These are phyloP conservation scores for Lithobates pipiens DNA, from an alignment of 2,797 vertebrate genomes.

Conservation along the genomic window DNA sequence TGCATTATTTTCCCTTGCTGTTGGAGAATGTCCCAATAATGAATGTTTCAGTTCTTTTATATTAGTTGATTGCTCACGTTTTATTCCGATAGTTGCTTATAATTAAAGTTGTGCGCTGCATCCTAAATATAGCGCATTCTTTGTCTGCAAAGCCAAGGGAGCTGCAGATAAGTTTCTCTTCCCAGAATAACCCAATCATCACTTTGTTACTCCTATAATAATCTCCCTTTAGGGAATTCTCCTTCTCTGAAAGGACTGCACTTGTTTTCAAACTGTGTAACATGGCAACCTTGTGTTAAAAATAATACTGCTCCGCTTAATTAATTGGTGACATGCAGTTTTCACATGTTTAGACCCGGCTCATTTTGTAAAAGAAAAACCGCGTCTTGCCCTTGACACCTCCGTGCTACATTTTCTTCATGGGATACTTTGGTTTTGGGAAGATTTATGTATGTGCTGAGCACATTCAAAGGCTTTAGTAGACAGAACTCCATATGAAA, in stretches of 20 bases:
- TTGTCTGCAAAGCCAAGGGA: slow-evolving; percentile 34
- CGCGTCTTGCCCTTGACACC: neutral
- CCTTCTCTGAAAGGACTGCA: neutral
- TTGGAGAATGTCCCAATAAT: slow-evolving; percentile 18
- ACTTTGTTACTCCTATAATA: slow-evolving; percentile 21
- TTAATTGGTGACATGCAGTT: neutral
- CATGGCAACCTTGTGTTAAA: slow-evolving; percentile 6
- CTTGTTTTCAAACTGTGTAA: slow-evolving; percentile 15
- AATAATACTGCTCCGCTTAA: neutral
- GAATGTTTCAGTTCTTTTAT: slow-evolving; percentile 53
- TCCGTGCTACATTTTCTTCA: neutral
- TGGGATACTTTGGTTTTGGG: neutral
- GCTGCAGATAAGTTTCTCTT: slow-evolving; percentile 38
- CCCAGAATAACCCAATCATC: slow-evolving; percentile 47
- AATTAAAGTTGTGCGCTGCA: slow-evolving; percentile 54
- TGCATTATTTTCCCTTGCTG: slow-evolving; percentile 32
- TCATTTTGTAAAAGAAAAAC: neutral
- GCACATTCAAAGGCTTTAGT: too few relatives aligned
- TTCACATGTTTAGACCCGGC: neutral
- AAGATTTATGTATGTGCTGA: too few relatives aligned
- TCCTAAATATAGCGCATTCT: slow-evolving; percentile 33
- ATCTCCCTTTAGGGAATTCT: slow-evolving; percentile 34
- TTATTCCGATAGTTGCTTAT: slow-evolving; percentile 53
- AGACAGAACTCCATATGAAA: too few relatives aligned
- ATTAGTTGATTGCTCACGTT: slow-evolving; percentile 57